Evolutionary conservation across 2,113 vertebrate species (phyloP).

Genomic region (Zapus hudsonius): DNA sequence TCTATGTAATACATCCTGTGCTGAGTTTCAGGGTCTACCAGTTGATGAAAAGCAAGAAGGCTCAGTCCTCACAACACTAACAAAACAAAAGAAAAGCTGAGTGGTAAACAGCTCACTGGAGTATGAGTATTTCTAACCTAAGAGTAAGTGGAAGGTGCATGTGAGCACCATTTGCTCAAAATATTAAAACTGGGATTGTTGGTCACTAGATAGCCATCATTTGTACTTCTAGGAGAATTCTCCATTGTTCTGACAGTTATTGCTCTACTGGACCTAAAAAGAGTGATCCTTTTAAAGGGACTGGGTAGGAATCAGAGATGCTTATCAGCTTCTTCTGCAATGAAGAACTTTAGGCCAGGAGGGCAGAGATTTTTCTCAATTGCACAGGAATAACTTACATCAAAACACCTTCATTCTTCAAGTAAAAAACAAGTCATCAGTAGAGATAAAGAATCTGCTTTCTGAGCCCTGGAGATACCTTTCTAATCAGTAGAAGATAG

Average conservation of each 20-base stretch:
- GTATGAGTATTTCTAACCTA: background rate
- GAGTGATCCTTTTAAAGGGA: background rate
- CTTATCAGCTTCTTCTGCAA: background rate
- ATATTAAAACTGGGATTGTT: background rate
- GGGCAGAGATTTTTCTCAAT: background rate
- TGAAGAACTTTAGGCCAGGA: conserved; percentile 23
- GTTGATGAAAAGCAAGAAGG: background rate
- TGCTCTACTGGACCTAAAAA: background rate
- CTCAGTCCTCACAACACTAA: background rate
- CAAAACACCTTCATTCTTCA: conserved; percentile 15
- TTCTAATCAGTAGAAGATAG: background rate
- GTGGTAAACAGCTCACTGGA: background rate
- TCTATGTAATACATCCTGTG: background rate
- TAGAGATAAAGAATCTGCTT: background rate
- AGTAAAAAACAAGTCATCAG: background rate
- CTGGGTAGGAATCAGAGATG: background rate
- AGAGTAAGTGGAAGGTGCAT: background rate
- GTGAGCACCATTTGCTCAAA: background rate
- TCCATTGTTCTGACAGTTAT: background rate
- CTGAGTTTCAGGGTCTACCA: background rate
- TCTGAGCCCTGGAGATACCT: background rate
- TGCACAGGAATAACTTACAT: background rate
- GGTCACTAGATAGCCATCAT: background rate
- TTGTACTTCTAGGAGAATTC: conserved; percentile 15
- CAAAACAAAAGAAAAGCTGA: background rate